These are phyloP conservation scores for Cavia aperea DNA, from an alignment of 2,113 vertebrate species.

Conservation along the genomic window DNA sequence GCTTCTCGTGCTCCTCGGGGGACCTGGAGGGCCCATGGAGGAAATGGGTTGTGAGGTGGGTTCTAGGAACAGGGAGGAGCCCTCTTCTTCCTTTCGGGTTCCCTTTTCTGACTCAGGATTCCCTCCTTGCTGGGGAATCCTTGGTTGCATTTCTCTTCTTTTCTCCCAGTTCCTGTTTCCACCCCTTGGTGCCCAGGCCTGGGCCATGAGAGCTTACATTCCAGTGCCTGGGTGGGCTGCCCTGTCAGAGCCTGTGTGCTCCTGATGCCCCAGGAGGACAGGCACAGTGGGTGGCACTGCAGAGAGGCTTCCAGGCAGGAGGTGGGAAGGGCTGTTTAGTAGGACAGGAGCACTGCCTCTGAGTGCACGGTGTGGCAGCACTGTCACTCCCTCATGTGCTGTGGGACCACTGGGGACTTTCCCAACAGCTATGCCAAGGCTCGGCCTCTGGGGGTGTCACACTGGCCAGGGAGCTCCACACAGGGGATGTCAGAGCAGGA, in stretches of 20 bases:
- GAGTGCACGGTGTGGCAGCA: background rate
- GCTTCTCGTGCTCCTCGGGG: rapidly evolving
- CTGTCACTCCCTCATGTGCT: background rate
- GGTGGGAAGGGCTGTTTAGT: background rate
- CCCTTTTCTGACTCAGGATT: background rate
- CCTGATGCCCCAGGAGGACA: background rate
- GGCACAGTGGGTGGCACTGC: background rate
- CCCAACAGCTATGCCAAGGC: rapidly evolving
- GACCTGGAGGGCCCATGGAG: background rate
- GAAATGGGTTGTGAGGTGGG: background rate
- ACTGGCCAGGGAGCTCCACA: background rate
- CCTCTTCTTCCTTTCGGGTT: constrained; percentile 32
- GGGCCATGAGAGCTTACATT: background rate
- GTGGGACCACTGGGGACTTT: background rate
- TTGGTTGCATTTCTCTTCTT: constrained; percentile 26
- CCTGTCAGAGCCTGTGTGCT: background rate
- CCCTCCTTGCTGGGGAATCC: background rate
- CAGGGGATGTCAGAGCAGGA: background rate
- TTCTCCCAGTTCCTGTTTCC: background rate
- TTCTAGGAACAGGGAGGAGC: background rate
- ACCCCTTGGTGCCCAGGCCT: too few relatives aligned
- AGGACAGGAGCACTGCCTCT: background rate
- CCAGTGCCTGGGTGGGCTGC: background rate
- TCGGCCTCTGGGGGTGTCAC: background rate
- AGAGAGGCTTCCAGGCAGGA: background rate